A percentile compares a stretch with the other conserved stretches of the same genome.
phyloP scores from a whole-genome alignment of 2,797 vertebrate genomes.

The Clarias laeviceps region DNA sequence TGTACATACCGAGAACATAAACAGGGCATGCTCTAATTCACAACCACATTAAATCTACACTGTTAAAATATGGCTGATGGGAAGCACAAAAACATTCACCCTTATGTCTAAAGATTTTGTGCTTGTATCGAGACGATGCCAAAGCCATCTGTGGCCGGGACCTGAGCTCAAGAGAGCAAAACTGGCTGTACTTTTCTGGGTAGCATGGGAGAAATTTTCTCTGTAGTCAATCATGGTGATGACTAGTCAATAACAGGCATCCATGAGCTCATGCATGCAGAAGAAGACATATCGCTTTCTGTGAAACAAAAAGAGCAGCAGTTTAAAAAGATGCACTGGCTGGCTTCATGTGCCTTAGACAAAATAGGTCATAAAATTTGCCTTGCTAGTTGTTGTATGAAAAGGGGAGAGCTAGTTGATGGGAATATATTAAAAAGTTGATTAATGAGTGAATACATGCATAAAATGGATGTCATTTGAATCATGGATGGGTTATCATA shows the following conservation, averaged over 20 bases:
- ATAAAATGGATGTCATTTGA: too few relatives aligned
- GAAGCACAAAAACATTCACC: not conserved
- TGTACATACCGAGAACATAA: not conserved
- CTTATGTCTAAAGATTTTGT: not conserved
- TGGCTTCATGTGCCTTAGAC: too few relatives aligned
- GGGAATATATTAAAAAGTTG: not conserved
- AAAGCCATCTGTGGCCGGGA: not conserved
- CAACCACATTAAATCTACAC: not conserved
- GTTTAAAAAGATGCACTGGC: not conserved
- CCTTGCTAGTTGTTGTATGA: too few relatives aligned
- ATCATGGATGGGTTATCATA: too few relatives aligned
- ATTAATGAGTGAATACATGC: not conserved
- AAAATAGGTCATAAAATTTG: too few relatives aligned
- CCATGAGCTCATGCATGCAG: not conserved
- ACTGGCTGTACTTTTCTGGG: not conserved
- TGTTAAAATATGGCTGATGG: not conserved
- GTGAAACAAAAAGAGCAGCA: not conserved
- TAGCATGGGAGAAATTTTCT: not conserved
- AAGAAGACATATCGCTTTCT: not conserved
- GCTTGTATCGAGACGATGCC: not conserved
- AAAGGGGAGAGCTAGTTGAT: not conserved
- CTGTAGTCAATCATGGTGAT: not conserved
- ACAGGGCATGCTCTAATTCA: not conserved
- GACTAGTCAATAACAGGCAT: not conserved
- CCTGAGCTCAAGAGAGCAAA: not conserved